Evolutionary conservation across 2,113 vertebrate species (phyloP).

Genomic region (Rhea americana): DNA sequence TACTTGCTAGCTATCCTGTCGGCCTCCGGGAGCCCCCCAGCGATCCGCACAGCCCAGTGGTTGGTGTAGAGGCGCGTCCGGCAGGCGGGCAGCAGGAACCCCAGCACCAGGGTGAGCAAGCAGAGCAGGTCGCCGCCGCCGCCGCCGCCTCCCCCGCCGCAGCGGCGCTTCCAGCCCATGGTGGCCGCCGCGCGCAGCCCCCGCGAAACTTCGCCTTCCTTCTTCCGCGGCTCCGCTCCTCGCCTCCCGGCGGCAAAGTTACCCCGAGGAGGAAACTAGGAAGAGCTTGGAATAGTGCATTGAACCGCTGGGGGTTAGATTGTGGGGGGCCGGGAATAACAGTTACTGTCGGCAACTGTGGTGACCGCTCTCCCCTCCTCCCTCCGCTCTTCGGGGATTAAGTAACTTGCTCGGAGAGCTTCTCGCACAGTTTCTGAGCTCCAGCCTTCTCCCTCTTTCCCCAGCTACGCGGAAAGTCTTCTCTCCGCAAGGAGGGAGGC

Average conservation of each 20-base stretch:
- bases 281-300: conserved; percentile 58
- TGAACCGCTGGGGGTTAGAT: conserved; percentile 21
- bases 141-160: conserved; percentile 57
- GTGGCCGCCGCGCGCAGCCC: neutral
- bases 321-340: neutral
- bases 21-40: conserved; percentile 88
- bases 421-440: conserved; percentile 64
- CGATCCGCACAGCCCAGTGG: conserved; percentile 97
- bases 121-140: conserved; percentile 83
- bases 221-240: conserved; percentile 54
- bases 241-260: conserved; percentile 41
- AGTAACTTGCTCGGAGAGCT: conserved; percentile 59
- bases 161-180: conserved; percentile 84
- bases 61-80: conserved; percentile 94
- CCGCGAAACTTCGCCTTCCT: conserved; percentile 44
- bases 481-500: conserved; percentile 17
- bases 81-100: conserved; percentile 86
- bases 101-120: conserved; percentile 84
- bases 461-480: conserved; percentile 46
- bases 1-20: conserved; percentile 93
- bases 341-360: neutral
- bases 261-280: conserved; percentile 53
- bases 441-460: conserved; percentile 38
- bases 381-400: conserved; percentile 15
- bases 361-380: conserved; percentile 12